A percentile compares a stretch with the other conserved stretches of the same genome.
Conservation (phyloP, 2,113 vertebrate species). For the Blennius ocellaris region DNA sequence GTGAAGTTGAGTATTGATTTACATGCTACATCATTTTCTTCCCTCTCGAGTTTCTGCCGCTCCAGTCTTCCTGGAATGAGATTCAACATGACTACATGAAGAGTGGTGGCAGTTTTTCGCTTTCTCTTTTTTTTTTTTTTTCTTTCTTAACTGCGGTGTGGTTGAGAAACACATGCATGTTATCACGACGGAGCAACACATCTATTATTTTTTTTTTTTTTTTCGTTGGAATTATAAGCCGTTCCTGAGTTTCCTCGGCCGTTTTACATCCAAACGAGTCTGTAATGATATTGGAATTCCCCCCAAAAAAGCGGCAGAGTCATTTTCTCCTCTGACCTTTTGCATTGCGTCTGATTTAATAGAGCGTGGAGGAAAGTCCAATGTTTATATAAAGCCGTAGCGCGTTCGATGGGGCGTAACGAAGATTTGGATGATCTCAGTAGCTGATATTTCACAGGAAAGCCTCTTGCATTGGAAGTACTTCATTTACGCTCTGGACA, state of each 20-base stretch:
- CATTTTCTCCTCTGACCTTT: slow-evolving; percentile 17
- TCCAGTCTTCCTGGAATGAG: slow-evolving; percentile 34
- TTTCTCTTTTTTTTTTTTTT: too few relatives aligned
- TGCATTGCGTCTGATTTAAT: slow-evolving; percentile 12
- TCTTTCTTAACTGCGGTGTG: neutral
- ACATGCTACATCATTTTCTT: slow-evolving; percentile 50
- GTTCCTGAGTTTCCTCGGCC: slow-evolving; percentile 6
- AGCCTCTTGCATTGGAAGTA: too few relatives aligned
- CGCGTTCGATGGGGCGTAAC: too few relatives aligned
- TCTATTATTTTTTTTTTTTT: too few relatives aligned
- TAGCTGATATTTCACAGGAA: too few relatives aligned
- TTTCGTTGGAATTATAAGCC: slow-evolving; percentile 12
- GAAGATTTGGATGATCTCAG: too few relatives aligned
- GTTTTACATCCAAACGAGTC: slow-evolving; percentile 26
- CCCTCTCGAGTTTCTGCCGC: slow-evolving; percentile 31
- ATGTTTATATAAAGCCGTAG: too few relatives aligned
- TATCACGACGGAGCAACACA: neutral
- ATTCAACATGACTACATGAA: slow-evolving; percentile 47
- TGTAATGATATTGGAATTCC: slow-evolving; percentile 35
- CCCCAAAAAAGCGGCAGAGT: slow-evolving; percentile 21
- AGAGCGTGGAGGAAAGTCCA: neutral
- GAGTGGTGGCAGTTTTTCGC: slow-evolving; percentile 24
- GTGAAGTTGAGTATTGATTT: slow-evolving; percentile 65
- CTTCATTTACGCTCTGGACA: too few relatives aligned
- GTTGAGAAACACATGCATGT: slow-evolving; percentile 22